Evolutionary conservation across 2,888 invertebrate species (phyloP).

Genomic region (Eustalomyia histrio): DNA sequence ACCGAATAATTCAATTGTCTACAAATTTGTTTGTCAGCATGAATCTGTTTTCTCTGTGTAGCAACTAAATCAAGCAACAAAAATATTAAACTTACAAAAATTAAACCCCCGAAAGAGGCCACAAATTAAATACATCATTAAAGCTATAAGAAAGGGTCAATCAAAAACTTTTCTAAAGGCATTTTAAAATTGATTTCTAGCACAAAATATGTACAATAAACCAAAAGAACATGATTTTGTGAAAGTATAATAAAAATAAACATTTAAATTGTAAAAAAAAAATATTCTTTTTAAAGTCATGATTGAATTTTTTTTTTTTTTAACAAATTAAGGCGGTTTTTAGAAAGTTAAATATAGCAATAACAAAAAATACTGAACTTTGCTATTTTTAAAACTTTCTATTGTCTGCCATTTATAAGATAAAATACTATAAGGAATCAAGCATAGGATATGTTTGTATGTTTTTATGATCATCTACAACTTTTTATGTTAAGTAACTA

Average conservation of each 20-base stretch:
- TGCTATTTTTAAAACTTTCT: conserved; percentile 6
- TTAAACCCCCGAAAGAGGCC: background rate
- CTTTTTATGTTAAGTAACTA: conserved; percentile 9
- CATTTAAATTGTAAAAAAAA: background rate
- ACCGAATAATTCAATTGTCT: too few species aligned
- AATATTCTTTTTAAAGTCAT: background rate
- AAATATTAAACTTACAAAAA: too few species aligned
- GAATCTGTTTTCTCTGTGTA: too few species aligned
- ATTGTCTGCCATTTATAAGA: conserved; percentile 13
- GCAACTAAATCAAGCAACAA: background rate
- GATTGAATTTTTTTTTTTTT: background rate
- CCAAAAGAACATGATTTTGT: background rate
- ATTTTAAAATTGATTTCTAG: conserved; percentile 5
- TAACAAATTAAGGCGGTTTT: background rate
- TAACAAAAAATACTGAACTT: background rate
- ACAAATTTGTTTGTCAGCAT: too few species aligned
- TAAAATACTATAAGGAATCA: background rate
- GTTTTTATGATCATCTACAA: background rate
- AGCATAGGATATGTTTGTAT: background rate
- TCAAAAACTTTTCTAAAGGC: background rate
- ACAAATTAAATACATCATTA: background rate
- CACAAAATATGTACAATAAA: background rate
- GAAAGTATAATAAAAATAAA: background rate
- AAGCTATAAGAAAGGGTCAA: background rate
- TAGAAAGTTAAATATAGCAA: background rate